Conservation (phyloP, 2,888 invertebrate genomes). For the Volucella bombylans region DNA sequence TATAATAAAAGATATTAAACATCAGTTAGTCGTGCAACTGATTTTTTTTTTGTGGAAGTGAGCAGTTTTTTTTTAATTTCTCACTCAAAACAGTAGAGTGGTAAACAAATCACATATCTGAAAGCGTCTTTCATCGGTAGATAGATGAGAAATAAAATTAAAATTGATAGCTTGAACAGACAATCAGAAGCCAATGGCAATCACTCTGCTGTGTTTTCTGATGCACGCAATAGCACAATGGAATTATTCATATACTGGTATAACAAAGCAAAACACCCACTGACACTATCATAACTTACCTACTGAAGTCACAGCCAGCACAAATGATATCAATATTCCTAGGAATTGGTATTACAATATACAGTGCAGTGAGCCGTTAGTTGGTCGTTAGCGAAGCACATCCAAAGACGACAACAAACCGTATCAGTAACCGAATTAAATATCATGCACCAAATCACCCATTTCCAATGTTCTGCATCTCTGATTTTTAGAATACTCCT, state of each 20-base stretch:
- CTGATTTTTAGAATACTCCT: constrained; percentile 58
- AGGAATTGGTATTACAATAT: constrained; percentile 43
- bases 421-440: constrained; percentile 72
- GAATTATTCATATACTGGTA: neutral
- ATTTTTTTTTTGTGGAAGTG: too few relatives aligned
- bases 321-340: constrained; percentile 46
- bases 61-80: too few relatives aligned
- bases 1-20: too few relatives aligned
- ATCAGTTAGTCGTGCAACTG: too few relatives aligned
- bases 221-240: constrained; percentile 37
- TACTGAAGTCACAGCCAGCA: constrained; percentile 14
- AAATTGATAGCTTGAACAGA: neutral
- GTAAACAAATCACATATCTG: too few relatives aligned
- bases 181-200: constrained; percentile 28
- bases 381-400: constrained; percentile 49
- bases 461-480: constrained; percentile 74
- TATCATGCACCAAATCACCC: constrained; percentile 73
- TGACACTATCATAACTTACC: constrained; percentile 17
- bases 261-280: constrained; percentile 32
- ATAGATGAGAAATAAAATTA: constrained; percentile 18
- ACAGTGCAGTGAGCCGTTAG: constrained; percentile 52
- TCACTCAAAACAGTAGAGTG: too few relatives aligned
- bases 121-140: neutral
- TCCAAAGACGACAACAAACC: constrained; percentile 66
- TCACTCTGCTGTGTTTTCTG: neutral